These are phyloP conservation scores for Steinernema carpocapsae DNA, from an alignment of 2,888 invertebrate genomes.

Conservation along the genomic window DNA sequence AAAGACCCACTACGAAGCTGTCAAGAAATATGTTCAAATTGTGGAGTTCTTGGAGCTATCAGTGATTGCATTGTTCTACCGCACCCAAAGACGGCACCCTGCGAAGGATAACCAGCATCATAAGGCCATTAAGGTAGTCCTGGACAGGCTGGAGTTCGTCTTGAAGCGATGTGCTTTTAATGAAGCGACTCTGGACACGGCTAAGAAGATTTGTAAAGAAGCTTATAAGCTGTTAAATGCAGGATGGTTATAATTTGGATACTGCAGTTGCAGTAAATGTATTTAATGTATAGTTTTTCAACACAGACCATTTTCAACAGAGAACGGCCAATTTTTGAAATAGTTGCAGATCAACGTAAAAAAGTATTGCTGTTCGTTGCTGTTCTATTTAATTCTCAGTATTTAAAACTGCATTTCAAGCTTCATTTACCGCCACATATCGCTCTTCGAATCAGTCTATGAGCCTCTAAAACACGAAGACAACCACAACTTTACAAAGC, in stretches of 20 bases:
- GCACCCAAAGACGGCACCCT: constrained; percentile 5
- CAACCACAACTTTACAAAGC: too few relatives aligned
- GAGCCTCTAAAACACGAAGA: too few relatives aligned
- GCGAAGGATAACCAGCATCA: not conserved
- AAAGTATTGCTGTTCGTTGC: too few relatives aligned
- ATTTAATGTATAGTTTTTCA: too few relatives aligned
- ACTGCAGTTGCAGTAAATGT: too few relatives aligned
- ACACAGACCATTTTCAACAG: too few relatives aligned
- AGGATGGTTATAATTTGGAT: not conserved
- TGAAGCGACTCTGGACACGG: not conserved
- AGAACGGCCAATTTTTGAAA: too few relatives aligned
- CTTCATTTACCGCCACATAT: too few relatives aligned
- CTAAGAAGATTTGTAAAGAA: not conserved
- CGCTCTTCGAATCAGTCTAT: too few relatives aligned
- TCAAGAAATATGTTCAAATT: constrained; percentile 2
- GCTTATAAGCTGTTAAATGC: not conserved
- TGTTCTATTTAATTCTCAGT: too few relatives aligned
- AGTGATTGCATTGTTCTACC: not conserved
- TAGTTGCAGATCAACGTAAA: too few relatives aligned
- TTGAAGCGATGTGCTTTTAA: not conserved
- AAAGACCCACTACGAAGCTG: not conserved
- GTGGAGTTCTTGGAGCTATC: constrained; percentile 7
- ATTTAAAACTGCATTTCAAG: too few relatives aligned
- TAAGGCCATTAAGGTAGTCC: not conserved
- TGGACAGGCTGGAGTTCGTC: not conserved